These are phyloP conservation scores for Epirrhoe tristata DNA, from an alignment of 2,888 invertebrate genomes.

Conservation along the genomic window DNA sequence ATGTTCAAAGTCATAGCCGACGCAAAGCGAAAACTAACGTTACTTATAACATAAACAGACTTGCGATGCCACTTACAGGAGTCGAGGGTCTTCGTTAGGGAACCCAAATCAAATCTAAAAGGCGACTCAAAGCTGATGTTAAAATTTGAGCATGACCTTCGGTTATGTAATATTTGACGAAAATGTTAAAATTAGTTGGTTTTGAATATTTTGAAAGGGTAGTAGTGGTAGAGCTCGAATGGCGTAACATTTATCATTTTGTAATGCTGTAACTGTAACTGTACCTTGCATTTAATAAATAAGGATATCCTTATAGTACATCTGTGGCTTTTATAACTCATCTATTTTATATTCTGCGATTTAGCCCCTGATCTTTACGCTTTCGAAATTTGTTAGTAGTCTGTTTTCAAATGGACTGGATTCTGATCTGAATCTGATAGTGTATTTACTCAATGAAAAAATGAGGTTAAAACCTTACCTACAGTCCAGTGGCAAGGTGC, in stretches of 20 bases:
- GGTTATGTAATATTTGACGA: slow-evolving; percentile 33
- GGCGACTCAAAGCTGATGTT: slow-evolving; percentile 38
- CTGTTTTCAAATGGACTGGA: too few relatives aligned
- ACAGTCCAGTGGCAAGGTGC: slow-evolving; percentile 20
- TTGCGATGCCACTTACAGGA: slow-evolving; percentile 31
- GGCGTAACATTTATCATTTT: background rate
- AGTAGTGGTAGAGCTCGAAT: background rate
- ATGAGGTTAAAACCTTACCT: background rate
- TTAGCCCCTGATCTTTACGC: too few relatives aligned
- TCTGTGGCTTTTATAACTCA: too few relatives aligned
- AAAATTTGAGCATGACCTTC: slow-evolving; percentile 38
- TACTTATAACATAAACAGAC: slow-evolving; percentile 47
- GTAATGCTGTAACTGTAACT: too few relatives aligned
- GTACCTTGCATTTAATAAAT: too few relatives aligned
- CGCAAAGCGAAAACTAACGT: slow-evolving; percentile 52
- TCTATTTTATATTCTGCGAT: too few relatives aligned
- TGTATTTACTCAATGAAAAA: too few relatives aligned
- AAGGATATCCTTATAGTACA: too few relatives aligned
- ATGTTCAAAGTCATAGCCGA: slow-evolving; percentile 52
- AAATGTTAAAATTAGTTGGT: slow-evolving; percentile 3
- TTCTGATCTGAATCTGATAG: too few relatives aligned
- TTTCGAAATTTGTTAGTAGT: too few relatives aligned
- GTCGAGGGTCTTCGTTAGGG: slow-evolving; percentile 44
- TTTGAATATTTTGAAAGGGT: background rate
- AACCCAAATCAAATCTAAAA: slow-evolving; percentile 39